These are phyloP conservation scores for Tokudaia muenninki DNA, from an alignment of 2,797 vertebrate species.

Conservation along the genomic window DNA sequence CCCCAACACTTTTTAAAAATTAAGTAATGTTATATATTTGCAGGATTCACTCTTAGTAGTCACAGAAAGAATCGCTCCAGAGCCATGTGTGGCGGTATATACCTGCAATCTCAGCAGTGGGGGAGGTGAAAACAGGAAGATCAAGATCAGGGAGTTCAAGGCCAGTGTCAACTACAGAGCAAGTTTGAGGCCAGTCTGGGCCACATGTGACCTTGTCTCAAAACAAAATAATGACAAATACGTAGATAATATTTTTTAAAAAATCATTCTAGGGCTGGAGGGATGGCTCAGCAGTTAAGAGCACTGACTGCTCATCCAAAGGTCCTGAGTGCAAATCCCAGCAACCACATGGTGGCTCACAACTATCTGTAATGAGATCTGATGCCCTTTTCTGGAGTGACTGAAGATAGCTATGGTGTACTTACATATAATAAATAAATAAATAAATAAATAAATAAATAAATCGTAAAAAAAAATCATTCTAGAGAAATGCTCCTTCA, in stretches of 20 bases:
- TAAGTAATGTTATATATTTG: neutral
- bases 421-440: no score
- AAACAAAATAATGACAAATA: neutral
- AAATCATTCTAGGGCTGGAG: neutral
- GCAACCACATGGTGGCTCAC: no score
- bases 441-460: no score
- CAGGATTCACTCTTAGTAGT: neutral
- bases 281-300: no score
- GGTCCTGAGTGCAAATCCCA: no score
- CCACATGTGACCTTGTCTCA: neutral
- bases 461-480: neutral
- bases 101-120: neutral
- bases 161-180: neutral
- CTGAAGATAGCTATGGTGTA: no score
- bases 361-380: no score
- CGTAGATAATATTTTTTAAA: neutral
- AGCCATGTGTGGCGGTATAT: neutral
- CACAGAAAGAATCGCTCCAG: neutral
- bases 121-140: neutral
- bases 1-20: neutral
- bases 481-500: neutral
- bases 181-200: neutral
- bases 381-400: no score
- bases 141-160: neutral
- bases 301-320: no score